phyloP scores from a whole-genome alignment of 2,797 vertebrate species.

The Gymnothorax javanicus region DNA sequence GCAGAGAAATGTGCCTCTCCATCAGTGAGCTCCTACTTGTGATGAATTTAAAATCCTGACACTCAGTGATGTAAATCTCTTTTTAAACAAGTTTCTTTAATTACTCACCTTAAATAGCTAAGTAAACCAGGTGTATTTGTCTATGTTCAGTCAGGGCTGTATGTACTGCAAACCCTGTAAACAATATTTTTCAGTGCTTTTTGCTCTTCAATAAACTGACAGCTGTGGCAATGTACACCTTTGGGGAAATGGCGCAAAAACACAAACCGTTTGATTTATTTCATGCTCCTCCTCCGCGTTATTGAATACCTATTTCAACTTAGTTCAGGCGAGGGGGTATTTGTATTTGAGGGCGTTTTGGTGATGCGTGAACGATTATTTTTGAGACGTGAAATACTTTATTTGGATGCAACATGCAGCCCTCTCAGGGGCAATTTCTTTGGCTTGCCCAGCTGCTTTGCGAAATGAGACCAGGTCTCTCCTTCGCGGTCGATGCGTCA shows the following conservation, averaged over 20 bases:
- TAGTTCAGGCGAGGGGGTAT: too few species aligned
- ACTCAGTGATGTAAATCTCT: background rate
- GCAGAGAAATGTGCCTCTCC: background rate
- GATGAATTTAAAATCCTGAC: background rate
- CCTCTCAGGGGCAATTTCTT: background rate
- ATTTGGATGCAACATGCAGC: too few species aligned
- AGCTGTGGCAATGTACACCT: background rate
- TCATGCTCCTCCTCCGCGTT: background rate
- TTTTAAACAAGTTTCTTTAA: background rate
- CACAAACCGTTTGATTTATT: background rate
- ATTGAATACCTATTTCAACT: background rate
- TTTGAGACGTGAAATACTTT: background rate
- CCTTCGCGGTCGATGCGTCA: background rate
- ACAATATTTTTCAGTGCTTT: background rate
- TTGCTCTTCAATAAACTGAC: background rate
- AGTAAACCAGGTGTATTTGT: background rate
- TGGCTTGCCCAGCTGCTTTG: background rate
- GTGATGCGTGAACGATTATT: background rate
- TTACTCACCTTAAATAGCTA: background rate
- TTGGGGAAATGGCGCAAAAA: conserved; percentile 6
- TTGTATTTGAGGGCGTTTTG: background rate
- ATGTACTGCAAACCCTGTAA: background rate
- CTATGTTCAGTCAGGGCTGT: background rate
- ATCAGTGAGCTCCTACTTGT: background rate
- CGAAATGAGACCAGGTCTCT: background rate